Percentiles rank a stretch among this genome's conserved stretches.
Evolutionary conservation across 35 echinoderm and acorn worm species (phyloP).

Genomic region (Apostichopus parvimensis): DNA sequence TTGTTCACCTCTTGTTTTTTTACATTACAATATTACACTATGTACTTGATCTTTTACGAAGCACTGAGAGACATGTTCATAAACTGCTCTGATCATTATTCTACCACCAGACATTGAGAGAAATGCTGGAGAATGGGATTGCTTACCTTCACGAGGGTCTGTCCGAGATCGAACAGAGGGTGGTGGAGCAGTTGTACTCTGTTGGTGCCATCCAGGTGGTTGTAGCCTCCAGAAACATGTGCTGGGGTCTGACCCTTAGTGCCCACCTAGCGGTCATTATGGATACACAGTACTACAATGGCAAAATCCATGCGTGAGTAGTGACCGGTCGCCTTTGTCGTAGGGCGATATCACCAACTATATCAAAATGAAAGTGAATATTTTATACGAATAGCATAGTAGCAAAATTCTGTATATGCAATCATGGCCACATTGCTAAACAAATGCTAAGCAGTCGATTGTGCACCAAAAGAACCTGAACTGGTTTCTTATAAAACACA

Average conservation of each 20-base stretch:
- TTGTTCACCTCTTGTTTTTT: too few species aligned
- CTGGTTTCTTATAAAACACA: too few species aligned
- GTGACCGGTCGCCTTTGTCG: too few species aligned
- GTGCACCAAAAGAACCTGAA: neutral
- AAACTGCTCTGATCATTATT: neutral
- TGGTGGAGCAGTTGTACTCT: conserved; percentile 92
- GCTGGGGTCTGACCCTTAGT: conserved; percentile 92
- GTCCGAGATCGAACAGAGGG: conserved; percentile 88
- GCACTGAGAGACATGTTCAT: too few species aligned
- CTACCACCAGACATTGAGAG: conserved; percentile 70
- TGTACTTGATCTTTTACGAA: too few species aligned
- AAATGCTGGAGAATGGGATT: conserved; percentile 99
- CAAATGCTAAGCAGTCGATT: neutral
- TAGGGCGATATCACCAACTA: too few species aligned
- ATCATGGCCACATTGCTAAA: too few species aligned
- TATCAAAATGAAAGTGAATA: too few species aligned
- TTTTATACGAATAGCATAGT: too few species aligned
- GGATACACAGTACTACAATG: conserved; percentile 99
- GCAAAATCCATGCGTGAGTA: conserved; percentile 97
- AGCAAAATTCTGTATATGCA: too few species aligned
- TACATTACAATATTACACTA: too few species aligned
- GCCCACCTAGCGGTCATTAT: conserved; percentile 96
- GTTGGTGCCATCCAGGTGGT: conserved; percentile 91
- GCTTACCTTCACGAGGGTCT: conserved; percentile 98
- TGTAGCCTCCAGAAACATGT: conserved; percentile 89